Evolutionary conservation across 2,888 invertebrate species (phyloP).

Genomic region (Beris chalybata): DNA sequence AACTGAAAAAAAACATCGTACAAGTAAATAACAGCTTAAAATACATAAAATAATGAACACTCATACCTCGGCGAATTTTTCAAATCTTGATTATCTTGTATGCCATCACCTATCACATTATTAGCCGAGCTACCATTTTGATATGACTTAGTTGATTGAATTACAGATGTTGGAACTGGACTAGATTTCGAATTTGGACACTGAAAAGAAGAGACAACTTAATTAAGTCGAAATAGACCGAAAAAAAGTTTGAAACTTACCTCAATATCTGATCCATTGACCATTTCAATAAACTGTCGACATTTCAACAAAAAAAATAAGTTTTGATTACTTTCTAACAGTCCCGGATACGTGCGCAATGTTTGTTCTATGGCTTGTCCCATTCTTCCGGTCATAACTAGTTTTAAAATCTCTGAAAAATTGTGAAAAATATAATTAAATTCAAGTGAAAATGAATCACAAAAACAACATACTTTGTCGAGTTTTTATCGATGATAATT

Average conservation of each 20-base stretch:
- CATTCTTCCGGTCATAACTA: constrained; percentile 90
- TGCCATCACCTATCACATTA: constrained; percentile 49
- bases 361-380: constrained; percentile 94
- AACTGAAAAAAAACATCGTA: constrained; percentile 39
- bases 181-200: constrained; percentile 53
- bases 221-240: background rate
- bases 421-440: constrained; percentile 2
- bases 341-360: constrained; percentile 86
- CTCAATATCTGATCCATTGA: constrained; percentile 85
- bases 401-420: constrained; percentile 81
- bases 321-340: constrained; percentile 87
- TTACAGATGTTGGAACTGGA: constrained; percentile 75
- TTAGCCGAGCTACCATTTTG: constrained; percentile 52
- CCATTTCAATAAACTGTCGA: constrained; percentile 98
- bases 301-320: constrained; percentile 95
- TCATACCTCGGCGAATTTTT: constrained; percentile 48
- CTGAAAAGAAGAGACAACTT: constrained; percentile 40
- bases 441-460: background rate
- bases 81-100: constrained; percentile 64
- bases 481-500: constrained; percentile 90
- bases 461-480: constrained; percentile 76
- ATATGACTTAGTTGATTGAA: constrained; percentile 71
- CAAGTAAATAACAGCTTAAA: background rate
- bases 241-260: constrained; percentile 55
- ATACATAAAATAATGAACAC: background rate